These are phyloP conservation scores for Chrysina gloriosa DNA, from an alignment of 2,888 invertebrate genomes.

Conservation along the genomic window DNA sequence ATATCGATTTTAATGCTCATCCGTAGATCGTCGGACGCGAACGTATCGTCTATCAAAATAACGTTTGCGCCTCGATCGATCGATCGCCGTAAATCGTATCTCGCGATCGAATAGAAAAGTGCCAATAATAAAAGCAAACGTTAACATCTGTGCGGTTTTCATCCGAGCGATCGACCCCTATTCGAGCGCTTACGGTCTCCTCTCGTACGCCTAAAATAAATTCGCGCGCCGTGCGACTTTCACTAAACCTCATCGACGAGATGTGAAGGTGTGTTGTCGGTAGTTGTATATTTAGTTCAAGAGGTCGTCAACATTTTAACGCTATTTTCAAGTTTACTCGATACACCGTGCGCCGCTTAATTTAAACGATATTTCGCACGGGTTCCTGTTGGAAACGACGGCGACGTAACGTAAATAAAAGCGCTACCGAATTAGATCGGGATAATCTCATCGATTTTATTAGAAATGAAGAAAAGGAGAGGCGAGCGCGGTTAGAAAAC, in stretches of 20 bases:
- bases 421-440: no score
- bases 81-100: background rate
- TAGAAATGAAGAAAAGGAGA: no score
- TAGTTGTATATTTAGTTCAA: constrained; percentile 2
- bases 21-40: no score
- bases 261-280: background rate
- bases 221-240: background rate
- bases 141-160: background rate
- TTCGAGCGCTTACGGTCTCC: no score
- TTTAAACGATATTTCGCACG: no score
- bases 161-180: background rate
- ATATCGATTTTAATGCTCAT: no score
- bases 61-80: background rate
- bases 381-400: no score
- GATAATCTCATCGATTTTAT: no score
- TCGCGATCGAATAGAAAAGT: background rate
- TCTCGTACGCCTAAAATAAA: no score
- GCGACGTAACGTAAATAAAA: no score
- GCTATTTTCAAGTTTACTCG: background rate
- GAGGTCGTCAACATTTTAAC: constrained; percentile 9
- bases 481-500: no score
- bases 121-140: constrained; percentile 1
- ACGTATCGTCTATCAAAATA: background rate
- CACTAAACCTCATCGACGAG: background rate
- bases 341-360: background rate